Conservation (phyloP, 2,113 vertebrate species). For the Gila orcuttii region DNA sequence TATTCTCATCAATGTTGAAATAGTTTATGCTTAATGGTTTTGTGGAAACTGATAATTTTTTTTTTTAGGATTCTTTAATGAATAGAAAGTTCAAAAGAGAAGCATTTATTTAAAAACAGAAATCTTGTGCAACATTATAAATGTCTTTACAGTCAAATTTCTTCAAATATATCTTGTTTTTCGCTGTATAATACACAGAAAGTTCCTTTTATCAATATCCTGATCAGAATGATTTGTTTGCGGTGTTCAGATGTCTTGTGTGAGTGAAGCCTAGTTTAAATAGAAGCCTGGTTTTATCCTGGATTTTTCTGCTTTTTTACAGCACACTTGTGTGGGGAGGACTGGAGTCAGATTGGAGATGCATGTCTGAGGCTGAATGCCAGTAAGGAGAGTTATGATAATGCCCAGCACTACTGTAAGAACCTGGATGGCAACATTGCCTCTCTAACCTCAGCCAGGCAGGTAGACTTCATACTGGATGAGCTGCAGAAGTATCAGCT, state of each 20-base stretch:
- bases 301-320: slow-evolving; percentile 26
- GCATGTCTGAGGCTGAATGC: slow-evolving; percentile 93
- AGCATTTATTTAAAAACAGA: background rate
- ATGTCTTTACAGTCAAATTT: too few species aligned
- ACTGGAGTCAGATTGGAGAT: slow-evolving; percentile 93
- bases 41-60: background rate
- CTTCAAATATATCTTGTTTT: background rate
- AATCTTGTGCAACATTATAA: too few species aligned
- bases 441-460: slow-evolving; percentile 90
- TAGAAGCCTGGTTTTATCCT: background rate
- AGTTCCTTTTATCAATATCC: background rate
- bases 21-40: background rate
- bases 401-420: slow-evolving; percentile 95
- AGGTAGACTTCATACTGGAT: slow-evolving; percentile 94
- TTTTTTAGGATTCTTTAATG: too few species aligned
- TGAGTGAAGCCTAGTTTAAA: background rate
- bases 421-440: slow-evolving; percentile 95
- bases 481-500: slow-evolving; percentile 93
- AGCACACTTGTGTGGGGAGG: slow-evolving; percentile 96
- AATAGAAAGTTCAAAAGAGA: background rate
- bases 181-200: background rate
- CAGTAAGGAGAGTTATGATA: slow-evolving; percentile 94
- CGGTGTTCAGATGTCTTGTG: background rate
- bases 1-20: background rate
- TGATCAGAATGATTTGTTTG: background rate